A percentile compares a stretch with the other conserved stretches of the same genome.
Evolutionary conservation across 2,888 invertebrate species (phyloP).

Genomic region (Tiliacea aurago): DNA sequence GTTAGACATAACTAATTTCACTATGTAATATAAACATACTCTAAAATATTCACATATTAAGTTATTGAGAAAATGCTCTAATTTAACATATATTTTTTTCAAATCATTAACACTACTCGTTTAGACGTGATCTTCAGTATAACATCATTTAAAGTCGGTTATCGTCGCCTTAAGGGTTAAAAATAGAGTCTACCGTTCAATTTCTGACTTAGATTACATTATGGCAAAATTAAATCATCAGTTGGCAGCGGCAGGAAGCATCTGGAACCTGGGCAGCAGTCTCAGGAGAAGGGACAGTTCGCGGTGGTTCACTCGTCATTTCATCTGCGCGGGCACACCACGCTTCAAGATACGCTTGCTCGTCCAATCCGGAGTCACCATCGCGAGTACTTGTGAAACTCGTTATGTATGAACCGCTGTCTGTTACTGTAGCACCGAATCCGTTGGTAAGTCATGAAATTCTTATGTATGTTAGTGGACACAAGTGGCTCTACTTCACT

Average conservation of each 20-base stretch:
- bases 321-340: constrained; percentile 92
- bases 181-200: background rate
- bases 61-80: too few species aligned
- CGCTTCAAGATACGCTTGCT: constrained; percentile 93
- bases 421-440: constrained; percentile 92
- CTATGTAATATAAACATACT: too few species aligned
- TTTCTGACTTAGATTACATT: background rate
- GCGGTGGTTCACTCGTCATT: constrained; percentile 85
- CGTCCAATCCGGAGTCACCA: constrained; percentile 92
- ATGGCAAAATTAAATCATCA: constrained; percentile 66
- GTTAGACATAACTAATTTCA: too few species aligned
- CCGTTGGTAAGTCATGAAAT: constrained; percentile 88
- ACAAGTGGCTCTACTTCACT: background rate
- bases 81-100: too few species aligned
- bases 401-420: constrained; percentile 92
- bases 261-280: constrained; percentile 81
- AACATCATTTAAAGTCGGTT: too few species aligned
- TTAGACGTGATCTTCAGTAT: too few species aligned
- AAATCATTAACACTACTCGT: too few species aligned
- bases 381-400: constrained; percentile 92
- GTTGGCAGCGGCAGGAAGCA: constrained; percentile 87
- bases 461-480: background rate
- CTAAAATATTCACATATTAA: too few species aligned
- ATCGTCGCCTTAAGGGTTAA: too few species aligned
- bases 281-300: constrained; percentile 80